These are phyloP conservation scores for Copidosoma aretas DNA, from an alignment of 2,888 invertebrate genomes.

Conservation along the genomic window DNA sequence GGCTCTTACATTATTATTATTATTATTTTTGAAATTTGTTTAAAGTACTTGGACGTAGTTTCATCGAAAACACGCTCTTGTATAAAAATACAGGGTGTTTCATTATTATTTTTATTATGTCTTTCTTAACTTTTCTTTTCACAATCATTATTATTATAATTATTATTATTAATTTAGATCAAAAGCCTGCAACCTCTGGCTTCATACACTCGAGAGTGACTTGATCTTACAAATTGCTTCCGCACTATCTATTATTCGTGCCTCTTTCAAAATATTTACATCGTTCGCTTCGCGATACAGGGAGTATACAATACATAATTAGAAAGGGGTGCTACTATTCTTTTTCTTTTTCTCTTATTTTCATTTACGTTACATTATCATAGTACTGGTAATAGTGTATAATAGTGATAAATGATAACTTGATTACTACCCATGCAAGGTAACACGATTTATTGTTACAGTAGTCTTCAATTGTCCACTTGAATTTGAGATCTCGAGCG, in stretches of 20 bases:
- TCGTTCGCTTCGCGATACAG: constrained; percentile 39
- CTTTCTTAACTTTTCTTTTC: constrained; percentile 18
- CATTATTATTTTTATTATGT: constrained; percentile 40
- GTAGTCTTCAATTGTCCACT: constrained; percentile 36
- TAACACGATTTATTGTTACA: constrained; percentile 30
- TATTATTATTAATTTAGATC: constrained; percentile 12
- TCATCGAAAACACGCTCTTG: constrained; percentile 40
- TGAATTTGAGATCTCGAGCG: constrained; percentile 33
- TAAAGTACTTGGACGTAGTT: constrained; percentile 43
- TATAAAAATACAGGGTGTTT: constrained; percentile 45
- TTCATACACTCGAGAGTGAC: constrained; percentile 27
- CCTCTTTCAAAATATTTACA: constrained; percentile 35
- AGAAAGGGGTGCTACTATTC: constrained; percentile 16
- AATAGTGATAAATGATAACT: constrained; percentile 33
- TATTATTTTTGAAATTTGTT: constrained; percentile 18
- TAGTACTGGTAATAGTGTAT: constrained; percentile 27
- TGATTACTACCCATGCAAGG: constrained; percentile 24
- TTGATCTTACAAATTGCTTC: constrained; percentile 18
- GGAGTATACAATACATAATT: constrained; percentile 26
- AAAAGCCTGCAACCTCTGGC: constrained; percentile 24
- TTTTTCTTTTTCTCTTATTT: constrained; percentile 16
- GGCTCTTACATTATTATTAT: constrained; percentile 26
- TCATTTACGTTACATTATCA: constrained; percentile 17
- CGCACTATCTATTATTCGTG: constrained; percentile 27
- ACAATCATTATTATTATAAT: constrained; percentile 25